phyloP scores from a whole-genome alignment of 2,797 vertebrate species.

The Phalanger gymnotis region DNA sequence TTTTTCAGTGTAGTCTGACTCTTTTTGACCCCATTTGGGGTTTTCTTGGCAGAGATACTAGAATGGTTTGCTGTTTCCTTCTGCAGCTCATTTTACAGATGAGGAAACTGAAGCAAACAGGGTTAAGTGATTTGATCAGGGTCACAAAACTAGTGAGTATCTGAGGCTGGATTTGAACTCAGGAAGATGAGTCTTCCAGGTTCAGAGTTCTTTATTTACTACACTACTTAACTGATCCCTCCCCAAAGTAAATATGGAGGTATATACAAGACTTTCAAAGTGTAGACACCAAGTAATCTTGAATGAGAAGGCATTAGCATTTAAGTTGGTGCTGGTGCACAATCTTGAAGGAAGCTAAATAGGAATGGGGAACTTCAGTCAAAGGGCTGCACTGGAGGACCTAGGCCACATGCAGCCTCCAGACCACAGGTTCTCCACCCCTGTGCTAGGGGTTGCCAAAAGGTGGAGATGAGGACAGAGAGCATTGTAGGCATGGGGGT shows the following conservation, averaged over 20 bases:
- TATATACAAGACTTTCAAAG: not conserved
- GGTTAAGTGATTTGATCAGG: not conserved
- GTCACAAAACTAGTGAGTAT: not conserved
- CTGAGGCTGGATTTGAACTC: not conserved
- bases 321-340: not conserved
- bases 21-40: not conserved
- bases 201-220: not conserved
- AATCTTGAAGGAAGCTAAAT: no score
- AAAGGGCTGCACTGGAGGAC: no score
- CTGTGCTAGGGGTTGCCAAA: not conserved
- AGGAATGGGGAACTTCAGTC: no score
- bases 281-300: not conserved
- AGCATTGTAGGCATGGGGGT: not conserved
- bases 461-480: not conserved
- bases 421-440: no score
- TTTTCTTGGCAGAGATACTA: not conserved
- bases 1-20: not conserved
- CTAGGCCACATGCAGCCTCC: no score
- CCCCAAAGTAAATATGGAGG: not conserved
- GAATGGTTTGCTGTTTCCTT: not conserved
- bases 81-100: not conserved
- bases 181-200: not conserved
- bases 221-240: not conserved
- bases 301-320: not conserved
- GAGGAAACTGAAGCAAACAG: not conserved